Percentiles rank a stretch among this genome's conserved stretches.
Evolutionary conservation across 1,140 invertebrate species (phyloP).

Genomic region (Drosophila pectinifera): DNA sequence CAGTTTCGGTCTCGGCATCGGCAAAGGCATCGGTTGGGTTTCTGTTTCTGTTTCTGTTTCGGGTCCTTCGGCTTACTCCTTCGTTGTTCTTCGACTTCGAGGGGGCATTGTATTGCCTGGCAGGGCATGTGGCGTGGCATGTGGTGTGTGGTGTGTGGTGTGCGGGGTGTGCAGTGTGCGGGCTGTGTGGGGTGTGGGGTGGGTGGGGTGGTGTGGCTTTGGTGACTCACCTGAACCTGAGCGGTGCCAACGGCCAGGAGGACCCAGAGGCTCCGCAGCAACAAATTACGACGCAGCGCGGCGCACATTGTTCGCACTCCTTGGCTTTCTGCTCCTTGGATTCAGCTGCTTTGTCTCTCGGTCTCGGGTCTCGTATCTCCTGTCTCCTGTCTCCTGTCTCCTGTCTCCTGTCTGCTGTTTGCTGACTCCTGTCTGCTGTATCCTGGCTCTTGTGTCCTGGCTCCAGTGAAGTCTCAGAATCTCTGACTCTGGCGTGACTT

Average conservation of each 20-base stretch:
- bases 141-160: background rate
- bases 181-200: background rate
- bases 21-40: slow-evolving; percentile 17
- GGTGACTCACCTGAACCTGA: slow-evolving; percentile 80
- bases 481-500: slow-evolving; percentile 16
- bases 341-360: background rate
- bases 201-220: slow-evolving; percentile 12
- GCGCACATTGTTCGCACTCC: slow-evolving; percentile 71
- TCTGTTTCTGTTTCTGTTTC: slow-evolving; percentile 41
- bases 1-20: slow-evolving; percentile 17
- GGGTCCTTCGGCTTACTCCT: slow-evolving; percentile 45
- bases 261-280: slow-evolving; percentile 74
- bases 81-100: slow-evolving; percentile 23
- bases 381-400: slow-evolving; percentile 12
- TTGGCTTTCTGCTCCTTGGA: slow-evolving; percentile 27
- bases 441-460: background rate
- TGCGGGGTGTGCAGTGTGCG: background rate
- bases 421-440: slow-evolving; percentile 1
- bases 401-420: background rate
- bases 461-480: slow-evolving; percentile 2
- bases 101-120: slow-evolving; percentile 10
- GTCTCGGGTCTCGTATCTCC: background rate
- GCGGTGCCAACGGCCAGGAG: slow-evolving; percentile 70
- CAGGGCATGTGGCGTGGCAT: slow-evolving; percentile 5
- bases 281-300: slow-evolving; percentile 77